phyloP scores from a whole-genome alignment of 2,797 vertebrate genomes.

The Xiphorhynchus erythropygius region DNA sequence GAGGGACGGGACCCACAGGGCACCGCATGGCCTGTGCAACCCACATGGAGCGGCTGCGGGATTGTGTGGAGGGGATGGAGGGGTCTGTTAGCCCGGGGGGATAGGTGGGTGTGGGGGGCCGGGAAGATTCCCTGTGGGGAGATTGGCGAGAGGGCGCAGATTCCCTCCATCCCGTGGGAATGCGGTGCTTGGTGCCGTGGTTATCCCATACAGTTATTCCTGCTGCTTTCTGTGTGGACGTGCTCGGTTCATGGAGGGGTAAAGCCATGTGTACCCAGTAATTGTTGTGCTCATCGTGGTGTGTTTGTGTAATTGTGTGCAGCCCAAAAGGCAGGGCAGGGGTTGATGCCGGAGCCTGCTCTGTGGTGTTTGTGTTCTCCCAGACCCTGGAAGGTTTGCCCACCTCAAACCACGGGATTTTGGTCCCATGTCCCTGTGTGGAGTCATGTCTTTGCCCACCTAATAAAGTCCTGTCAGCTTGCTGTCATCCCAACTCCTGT shows the following conservation, averaged over 20 bases:
- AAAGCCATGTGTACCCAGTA: not conserved
- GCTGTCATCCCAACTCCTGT: not conserved
- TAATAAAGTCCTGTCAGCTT: conserved; percentile 46
- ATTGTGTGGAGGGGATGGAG: not conserved
- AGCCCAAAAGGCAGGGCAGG: not conserved
- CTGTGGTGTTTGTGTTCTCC: not conserved
- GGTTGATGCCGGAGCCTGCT: not conserved
- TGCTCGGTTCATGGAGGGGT: not conserved
- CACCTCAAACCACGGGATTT: not conserved
- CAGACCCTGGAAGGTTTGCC: not conserved
- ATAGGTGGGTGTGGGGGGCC: not conserved
- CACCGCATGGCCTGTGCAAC: not conserved
- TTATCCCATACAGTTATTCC: not conserved
- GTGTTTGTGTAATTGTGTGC: not conserved
- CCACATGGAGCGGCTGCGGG: not conserved
- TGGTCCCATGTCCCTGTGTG: not conserved
- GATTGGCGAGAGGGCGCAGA: not conserved
- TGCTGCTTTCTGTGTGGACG: not conserved
- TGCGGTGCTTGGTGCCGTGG: not conserved
- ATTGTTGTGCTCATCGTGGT: not conserved
- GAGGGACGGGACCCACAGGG: not conserved
- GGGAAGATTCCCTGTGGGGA: not conserved
- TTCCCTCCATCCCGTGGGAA: not conserved
- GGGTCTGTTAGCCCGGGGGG: not conserved
- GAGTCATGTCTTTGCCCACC: not conserved